phyloP scores from a whole-genome alignment of 2,113 vertebrate genomes.

The Spea multiplicata region DNA sequence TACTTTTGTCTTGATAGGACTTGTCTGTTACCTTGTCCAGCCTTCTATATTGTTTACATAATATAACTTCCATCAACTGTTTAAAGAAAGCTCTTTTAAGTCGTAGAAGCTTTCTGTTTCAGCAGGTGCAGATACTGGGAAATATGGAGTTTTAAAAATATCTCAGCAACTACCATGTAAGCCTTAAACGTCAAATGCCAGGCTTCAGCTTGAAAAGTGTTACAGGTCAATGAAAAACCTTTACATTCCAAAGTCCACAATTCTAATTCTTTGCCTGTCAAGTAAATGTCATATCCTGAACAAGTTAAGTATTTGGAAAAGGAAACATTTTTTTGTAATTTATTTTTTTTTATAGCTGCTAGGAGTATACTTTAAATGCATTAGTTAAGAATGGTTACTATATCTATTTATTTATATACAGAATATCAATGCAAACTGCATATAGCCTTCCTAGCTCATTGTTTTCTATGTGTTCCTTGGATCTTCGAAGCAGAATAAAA shows the following conservation, averaged over 20 bases:
- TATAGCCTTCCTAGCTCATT: no score
- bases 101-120: slow-evolving; percentile 50
- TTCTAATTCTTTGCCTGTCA: slow-evolving; percentile 49
- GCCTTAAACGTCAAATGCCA: slow-evolving; percentile 53
- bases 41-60: slow-evolving; percentile 65
- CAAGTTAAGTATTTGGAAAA: slow-evolving; percentile 34
- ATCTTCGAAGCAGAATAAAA: no score
- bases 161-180: slow-evolving; percentile 33
- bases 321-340: slow-evolving; percentile 10
- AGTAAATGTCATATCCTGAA: slow-evolving; percentile 44
- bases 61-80: slow-evolving; percentile 48
- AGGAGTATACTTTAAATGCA: slow-evolving; percentile 12
- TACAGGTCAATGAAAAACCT: slow-evolving; percentile 37
- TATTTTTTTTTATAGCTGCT: slow-evolving; percentile 9
- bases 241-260: slow-evolving; percentile 35
- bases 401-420: no score
- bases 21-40: slow-evolving; percentile 60
- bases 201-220: slow-evolving; percentile 17
- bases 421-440: no score
- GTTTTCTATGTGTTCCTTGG: no score
- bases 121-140: slow-evolving; percentile 54
- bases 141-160: slow-evolving; percentile 34
- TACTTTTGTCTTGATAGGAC: slow-evolving; percentile 61
- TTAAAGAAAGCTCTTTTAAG: slow-evolving; percentile 48
- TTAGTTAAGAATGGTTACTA: not conserved